Conservation (phyloP, 2,797 vertebrate species). For the Enteromius treurensis region DNA sequence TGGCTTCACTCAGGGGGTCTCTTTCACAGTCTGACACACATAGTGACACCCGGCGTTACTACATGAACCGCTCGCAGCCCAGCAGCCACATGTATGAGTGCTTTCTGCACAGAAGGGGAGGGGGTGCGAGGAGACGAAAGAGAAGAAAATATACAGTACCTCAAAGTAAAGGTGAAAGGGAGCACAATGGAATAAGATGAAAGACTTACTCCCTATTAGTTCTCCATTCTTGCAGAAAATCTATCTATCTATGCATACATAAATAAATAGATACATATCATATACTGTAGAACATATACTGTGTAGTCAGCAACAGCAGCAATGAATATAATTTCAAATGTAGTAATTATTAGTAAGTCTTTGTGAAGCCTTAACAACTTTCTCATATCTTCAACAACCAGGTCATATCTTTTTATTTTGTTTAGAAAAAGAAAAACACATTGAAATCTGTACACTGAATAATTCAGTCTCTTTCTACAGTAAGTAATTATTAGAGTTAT, state of each 20-base stretch:
- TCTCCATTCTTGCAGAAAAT: background rate
- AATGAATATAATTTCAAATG: background rate
- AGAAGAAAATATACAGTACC: background rate
- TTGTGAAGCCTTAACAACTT: background rate
- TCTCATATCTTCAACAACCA: constrained; percentile 1
- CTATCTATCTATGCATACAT: background rate
- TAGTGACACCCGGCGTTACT: constrained; percentile 19
- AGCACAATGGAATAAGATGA: constrained; percentile 6
- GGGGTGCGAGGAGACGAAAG: background rate
- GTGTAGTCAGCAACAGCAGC: background rate
- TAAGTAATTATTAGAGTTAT: background rate
- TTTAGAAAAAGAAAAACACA: background rate
- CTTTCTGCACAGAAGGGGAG: background rate
- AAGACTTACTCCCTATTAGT: constrained; percentile 5
- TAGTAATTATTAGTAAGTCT: background rate
- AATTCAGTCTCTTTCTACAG: background rate
- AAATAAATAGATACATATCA: no score
- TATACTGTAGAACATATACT: background rate
- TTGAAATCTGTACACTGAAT: background rate
- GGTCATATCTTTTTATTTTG: background rate
- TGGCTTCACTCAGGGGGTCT: constrained; percentile 44
- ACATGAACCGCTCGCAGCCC: constrained; percentile 6
- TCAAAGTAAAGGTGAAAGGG: constrained; percentile 29
- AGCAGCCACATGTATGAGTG: constrained; percentile 9
- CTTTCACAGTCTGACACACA: constrained; percentile 48